Conservation (phyloP, 2,113 vertebrate genomes). For the Oncorhynchus gorbuscha region DNA sequence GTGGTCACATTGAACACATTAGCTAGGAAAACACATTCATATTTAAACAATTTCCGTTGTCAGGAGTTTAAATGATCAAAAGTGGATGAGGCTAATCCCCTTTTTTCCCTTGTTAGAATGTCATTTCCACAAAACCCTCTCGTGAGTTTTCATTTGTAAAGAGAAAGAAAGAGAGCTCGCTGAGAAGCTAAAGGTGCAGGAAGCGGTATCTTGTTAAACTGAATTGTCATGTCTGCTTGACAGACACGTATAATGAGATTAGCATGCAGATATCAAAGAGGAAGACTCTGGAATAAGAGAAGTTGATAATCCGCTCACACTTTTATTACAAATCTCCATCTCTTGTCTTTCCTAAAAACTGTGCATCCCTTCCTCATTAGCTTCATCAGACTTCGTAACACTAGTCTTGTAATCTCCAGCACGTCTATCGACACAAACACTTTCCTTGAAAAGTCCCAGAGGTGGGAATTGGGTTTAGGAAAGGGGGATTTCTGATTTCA, state of each 20-base stretch:
- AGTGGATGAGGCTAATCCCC: constrained; percentile 36
- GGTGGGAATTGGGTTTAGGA: background rate
- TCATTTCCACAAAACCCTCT: constrained; percentile 45
- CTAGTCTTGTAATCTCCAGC: constrained; percentile 40
- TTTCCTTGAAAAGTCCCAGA: constrained; percentile 28
- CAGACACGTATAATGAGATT: constrained; percentile 73
- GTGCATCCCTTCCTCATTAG: constrained; percentile 55
- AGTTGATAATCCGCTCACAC: constrained; percentile 58
- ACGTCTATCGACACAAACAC: constrained; percentile 29
- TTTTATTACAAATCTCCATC: constrained; percentile 51
- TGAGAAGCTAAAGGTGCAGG: constrained; percentile 50
- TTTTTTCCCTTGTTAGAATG: constrained; percentile 38
- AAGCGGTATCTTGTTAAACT: constrained; percentile 66
- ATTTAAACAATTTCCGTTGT: constrained; percentile 53
- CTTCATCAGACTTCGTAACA: constrained; percentile 15
- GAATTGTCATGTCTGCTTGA: constrained; percentile 69
- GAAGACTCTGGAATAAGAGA: constrained; percentile 63
- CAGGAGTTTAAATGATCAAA: constrained; percentile 60
- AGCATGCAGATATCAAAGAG: constrained; percentile 57
- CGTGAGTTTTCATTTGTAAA: constrained; percentile 67
- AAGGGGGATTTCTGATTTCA: background rate
- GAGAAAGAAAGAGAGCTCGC: constrained; percentile 4
- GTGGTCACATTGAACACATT: constrained; percentile 54
- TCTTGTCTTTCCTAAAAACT: constrained; percentile 45
- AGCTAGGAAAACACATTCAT: constrained; percentile 47